Base-by-base conservation (phyloP, 2,888 invertebrate genomes). In the Plagiodera versicolora region DNA sequence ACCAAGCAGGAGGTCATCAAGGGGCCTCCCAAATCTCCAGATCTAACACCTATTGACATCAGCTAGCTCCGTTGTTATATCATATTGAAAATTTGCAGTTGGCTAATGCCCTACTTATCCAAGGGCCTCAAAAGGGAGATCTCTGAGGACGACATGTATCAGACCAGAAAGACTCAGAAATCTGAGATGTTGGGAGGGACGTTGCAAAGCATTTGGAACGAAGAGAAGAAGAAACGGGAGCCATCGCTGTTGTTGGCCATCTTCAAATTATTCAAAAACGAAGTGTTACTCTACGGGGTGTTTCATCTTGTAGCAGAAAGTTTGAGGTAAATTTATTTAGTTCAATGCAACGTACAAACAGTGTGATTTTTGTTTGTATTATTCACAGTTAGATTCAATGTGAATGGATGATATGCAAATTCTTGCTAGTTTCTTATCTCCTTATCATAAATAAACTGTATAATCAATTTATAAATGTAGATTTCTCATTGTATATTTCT, bases 91-190 rank as follows among this genome's bases (percentile, higher is more conserved):
- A n/a, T 35, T 75, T 79, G 53, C 67, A 84, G 84, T 72, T 85
- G 84, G 83, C 74, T 82, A 1, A 72, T 82, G 51, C 81, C 81
- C 2, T 71, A 82, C 19, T 82, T 85, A 66, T 70, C 74, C 39
- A 80, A 81, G 67, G 84, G 84, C 1, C 74, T 75, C 47, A 80
- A 74, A 64, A 76, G 78, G 52, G 83, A 83, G 57, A 71, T 85
- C 39, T 78, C 77, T 47, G 79, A 82, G 56, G 75, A 80, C 48
- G 85, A 85, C 70, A 74, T 85, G 30, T 83, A 80, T 35, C 30
- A 44, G 45, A 58, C 55, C 1, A 24, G 52, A 20, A 28, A 18
- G 30, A 48, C 62, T 5, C 62, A 62, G 47, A 46, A 58, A 58
- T 62, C 62, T 3, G 32, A 60, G 19, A 24, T 32, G 10, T 69